Conservation (phyloP, 2,113 vertebrate species). For the Odontophorus gujanensis region DNA sequence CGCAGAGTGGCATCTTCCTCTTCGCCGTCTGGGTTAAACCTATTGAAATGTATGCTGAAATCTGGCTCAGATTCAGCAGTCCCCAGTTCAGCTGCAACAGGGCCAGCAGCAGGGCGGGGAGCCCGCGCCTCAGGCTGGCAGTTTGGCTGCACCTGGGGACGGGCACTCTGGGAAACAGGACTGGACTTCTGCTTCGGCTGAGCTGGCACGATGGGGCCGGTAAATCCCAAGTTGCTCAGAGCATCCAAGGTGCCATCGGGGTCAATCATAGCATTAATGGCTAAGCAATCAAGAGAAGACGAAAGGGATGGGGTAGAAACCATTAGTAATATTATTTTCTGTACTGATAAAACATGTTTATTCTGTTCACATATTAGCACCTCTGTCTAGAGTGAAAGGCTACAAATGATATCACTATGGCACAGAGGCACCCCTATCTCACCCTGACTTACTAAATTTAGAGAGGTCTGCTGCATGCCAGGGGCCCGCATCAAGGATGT, state of each 20-base stretch:
- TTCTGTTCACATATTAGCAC: neutral
- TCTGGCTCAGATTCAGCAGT: slow-evolving; percentile 77
- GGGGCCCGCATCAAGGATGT: too few species aligned
- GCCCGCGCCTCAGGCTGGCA: slow-evolving; percentile 73
- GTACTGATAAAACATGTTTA: neutral
- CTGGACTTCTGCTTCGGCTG: slow-evolving; percentile 81
- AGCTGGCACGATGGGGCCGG: slow-evolving; percentile 79
- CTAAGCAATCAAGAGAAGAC: slow-evolving; percentile 70
- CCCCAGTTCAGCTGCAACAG: slow-evolving; percentile 71
- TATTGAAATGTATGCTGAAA: slow-evolving; percentile 85
- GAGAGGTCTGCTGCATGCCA: too few species aligned
- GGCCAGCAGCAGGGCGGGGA: slow-evolving; percentile 62
- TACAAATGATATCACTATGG: neutral
- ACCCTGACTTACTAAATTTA: too few species aligned
- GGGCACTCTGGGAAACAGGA: slow-evolving; percentile 71
- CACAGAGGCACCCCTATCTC: too few species aligned
- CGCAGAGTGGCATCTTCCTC: slow-evolving; percentile 84
- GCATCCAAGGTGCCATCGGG: slow-evolving; percentile 95
- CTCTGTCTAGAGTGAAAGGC: neutral
- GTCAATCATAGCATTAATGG: slow-evolving; percentile 97
- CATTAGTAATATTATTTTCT: neutral
- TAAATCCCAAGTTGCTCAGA: slow-evolving; percentile 87
- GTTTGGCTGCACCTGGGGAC: slow-evolving; percentile 60
- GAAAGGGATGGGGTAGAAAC: neutral
- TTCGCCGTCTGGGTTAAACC: slow-evolving; percentile 89